Evolutionary conservation across 2,797 vertebrate species (phyloP), one percentile per base, ranked within the genome.

Genomic region (Distichodus sexfasciatus): DNA sequence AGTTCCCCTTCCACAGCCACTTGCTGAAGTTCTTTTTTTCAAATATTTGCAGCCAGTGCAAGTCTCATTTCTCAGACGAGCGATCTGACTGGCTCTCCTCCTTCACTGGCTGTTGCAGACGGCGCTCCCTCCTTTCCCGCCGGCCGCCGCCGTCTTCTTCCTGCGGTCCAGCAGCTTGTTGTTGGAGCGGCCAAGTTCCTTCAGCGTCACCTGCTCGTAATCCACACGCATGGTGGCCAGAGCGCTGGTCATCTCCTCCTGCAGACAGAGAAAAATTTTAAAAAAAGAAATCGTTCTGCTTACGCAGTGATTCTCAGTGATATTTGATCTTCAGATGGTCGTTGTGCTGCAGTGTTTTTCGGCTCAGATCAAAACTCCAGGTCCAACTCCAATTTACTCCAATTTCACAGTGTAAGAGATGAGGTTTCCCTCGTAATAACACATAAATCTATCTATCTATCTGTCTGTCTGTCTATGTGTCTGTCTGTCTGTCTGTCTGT

Each of bases 211-310:
- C 88, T 98, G 97, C 82, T 99, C 97, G 0, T 99, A 99, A 88
- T 99, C 96, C 58, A 99, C 96, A 0, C 97, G 93, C 96, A 99
- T 98, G 71, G 96, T 97, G 4, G 97, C 97, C 80, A 99, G 81
- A 54, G 96, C 97, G 2, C 95, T 98, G 71, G 96, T 99, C 95
- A 99, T 94, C 84, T 98, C 97, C 74, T 98, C 96, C 97, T 99
- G 81, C 69, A 61, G 68, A 23, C 15, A 71, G 53, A 66, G 19
- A 40, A 11, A 40, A 40, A 14, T 11, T 11, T 2, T 14, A 4
- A 11, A 40, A 2, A 2, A 40, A 8, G n/a, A n/a, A n/a, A n/a
- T n/a, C n/a, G n/a, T n/a, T n/a, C n/a, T n/a, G n/a, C n/a, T n/a
- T n/a, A n/a, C n/a, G n/a, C n/a, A n/a, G n/a, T n/a, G n/a, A n/a